Evolutionary conservation across 2,797 vertebrate species (phyloP).

Genomic region (Paratrypauchen microcephalus): DNA sequence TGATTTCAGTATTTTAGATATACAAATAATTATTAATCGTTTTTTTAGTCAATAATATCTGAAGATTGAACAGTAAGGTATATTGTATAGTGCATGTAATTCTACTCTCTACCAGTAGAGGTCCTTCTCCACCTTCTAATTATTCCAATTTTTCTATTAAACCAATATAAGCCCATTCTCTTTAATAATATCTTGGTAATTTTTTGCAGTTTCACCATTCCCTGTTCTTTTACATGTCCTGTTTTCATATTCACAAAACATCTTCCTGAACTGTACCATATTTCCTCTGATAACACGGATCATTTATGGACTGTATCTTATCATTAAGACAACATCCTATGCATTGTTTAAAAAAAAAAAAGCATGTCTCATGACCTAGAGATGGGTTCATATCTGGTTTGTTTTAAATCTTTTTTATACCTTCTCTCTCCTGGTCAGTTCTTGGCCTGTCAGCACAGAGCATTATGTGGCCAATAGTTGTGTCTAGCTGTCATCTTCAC

Average conservation of each 20-base stretch:
- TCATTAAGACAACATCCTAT: slow-evolving; percentile 6
- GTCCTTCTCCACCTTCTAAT: slow-evolving; percentile 25
- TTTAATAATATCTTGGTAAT: background rate
- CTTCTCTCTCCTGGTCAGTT: slow-evolving; percentile 37
- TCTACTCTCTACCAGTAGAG: slow-evolving; percentile 45
- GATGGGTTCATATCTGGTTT: slow-evolving; percentile 5
- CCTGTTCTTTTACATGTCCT: slow-evolving; percentile 45
- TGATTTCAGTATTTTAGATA: background rate
- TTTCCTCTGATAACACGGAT: slow-evolving; percentile 46
- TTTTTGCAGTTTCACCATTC: slow-evolving; percentile 16
- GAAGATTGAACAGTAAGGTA: too few relatives aligned
- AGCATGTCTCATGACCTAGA: background rate
- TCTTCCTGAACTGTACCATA: slow-evolving; percentile 33
- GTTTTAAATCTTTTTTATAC: slow-evolving; percentile 10
- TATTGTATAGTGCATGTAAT: background rate
- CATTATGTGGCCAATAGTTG: slow-evolving; percentile 26
- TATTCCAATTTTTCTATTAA: background rate
- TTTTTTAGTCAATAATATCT: too few relatives aligned
- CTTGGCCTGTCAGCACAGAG: slow-evolving; percentile 36
- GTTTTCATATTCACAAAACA: slow-evolving; percentile 42
- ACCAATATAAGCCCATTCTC: background rate
- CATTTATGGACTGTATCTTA: slow-evolving; percentile 45
- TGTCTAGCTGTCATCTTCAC: slow-evolving; percentile 30
- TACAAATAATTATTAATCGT: background rate
- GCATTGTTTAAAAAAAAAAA: slow-evolving; percentile 11